phyloP scores from a whole-genome alignment of 1,140 invertebrate genomes.

The Mylabris phalerata region DNA sequence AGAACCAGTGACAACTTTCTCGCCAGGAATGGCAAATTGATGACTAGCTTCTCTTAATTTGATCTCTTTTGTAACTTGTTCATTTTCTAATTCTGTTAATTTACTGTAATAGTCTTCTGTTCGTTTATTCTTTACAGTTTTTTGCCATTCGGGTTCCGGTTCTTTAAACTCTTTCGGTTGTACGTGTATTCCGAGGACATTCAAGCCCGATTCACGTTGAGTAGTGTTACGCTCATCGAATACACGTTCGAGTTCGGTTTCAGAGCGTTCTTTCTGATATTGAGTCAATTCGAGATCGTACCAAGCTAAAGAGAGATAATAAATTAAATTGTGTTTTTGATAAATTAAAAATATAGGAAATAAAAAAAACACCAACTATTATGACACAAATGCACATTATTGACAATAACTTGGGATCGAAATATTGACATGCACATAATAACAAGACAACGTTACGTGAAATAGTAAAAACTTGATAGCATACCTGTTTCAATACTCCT shows the following conservation, averaged over 20 bases:
- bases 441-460: not conserved
- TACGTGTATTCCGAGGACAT: constrained; percentile 46
- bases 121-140: constrained; percentile 72
- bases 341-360: not conserved
- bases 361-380: not conserved
- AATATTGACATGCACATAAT: not conserved
- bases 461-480: constrained; percentile 19
- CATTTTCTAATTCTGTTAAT: constrained; percentile 74
- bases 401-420: not conserved
- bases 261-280: constrained; percentile 76
- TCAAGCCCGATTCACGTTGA: constrained; percentile 51
- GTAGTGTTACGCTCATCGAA: constrained; percentile 77
- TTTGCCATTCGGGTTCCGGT: constrained; percentile 77
- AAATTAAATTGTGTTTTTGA: constrained; percentile 1
- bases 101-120: constrained; percentile 78
- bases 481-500: constrained; percentile 30
- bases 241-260: constrained; percentile 76
- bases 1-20: constrained; percentile 68
- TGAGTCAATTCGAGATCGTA: constrained; percentile 80
- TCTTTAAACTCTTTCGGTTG: constrained; percentile 60
- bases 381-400: not conserved
- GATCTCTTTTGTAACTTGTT: constrained; percentile 75
- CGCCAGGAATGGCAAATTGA: constrained; percentile 78
- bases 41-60: constrained; percentile 67
- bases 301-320: constrained; percentile 65